Percentiles rank a stretch among this genome's conserved stretches.
phyloP scores from a whole-genome alignment of 2,113 vertebrate genomes.

The Passer domesticus region DNA sequence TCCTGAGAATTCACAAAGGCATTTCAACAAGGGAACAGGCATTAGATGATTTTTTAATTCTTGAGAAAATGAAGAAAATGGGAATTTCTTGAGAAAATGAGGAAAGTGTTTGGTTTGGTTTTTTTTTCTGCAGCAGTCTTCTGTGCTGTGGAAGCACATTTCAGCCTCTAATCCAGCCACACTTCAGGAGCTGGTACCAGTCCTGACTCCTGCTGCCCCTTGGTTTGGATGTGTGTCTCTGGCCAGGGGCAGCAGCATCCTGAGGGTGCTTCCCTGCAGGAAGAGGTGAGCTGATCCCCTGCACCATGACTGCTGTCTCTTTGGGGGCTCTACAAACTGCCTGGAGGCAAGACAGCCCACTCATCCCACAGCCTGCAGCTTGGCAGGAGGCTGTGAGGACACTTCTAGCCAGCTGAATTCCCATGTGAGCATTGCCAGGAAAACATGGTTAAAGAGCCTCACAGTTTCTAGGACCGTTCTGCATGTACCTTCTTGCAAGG shows the following conservation, averaged over 20 bases:
- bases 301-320: fast-evolving
- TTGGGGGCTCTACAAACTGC: neutral
- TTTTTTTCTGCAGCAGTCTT: neutral
- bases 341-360: neutral
- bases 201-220: neutral
- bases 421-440: neutral
- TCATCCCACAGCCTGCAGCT: neutral
- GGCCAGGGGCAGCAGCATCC: neutral
- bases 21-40: neutral
- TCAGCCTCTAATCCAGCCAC: neutral
- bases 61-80: neutral
- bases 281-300: neutral
- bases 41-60: neutral
- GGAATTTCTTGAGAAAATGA: neutral
- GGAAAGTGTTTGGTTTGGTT: neutral
- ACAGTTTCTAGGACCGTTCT: neutral
- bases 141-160: neutral
- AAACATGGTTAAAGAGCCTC: neutral
- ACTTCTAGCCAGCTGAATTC: neutral
- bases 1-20: neutral
- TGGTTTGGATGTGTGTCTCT: neutral
- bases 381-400: neutral
- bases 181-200: neutral
- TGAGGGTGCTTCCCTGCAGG: neutral
- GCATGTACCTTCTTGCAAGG: neutral